Evolutionary conservation across 2,113 vertebrate genomes (phyloP), one percentile per base, ranked within the genome.

Genomic region (Coptodon bakossiorum): DNA sequence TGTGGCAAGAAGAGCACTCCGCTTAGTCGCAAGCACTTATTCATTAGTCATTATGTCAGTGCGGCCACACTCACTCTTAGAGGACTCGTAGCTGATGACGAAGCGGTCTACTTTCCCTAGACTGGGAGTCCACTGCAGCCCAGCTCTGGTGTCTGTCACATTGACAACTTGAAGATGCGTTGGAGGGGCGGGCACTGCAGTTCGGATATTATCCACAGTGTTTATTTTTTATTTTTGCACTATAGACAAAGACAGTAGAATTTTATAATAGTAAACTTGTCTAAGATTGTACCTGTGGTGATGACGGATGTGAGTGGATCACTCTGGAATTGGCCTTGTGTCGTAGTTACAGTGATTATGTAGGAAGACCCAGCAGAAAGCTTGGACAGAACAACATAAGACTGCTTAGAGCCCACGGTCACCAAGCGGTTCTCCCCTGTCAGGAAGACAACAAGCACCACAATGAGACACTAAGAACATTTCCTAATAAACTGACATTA

Each of bases 181-280:
- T 56, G 98, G 97, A 22, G 97, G 96, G 1, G 97, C 97, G 0
- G 97, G 97, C n/a, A 97, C 98, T 98, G 85, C 22, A 89, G 76
- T 34, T 5, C 19, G 45, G n/a, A 94, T 34, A 92, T 5, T 56
- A 84, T 78, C 3, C 19, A 57, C 4, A 34, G 5, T 16, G 19
- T 27, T 31, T 82, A 86, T 24, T 17, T 84, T 84, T 11, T 12
- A 7, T 66, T 81, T 87, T 57, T 19, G 53, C 8, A 82, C 11
- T 5, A 2, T n/a, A 45, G 2, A 29, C 17, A 71, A 31, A 14
- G 45, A 76, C 43, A 8, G 9, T 22, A 14, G 8, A 12, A 19
- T 4, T 19, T 17, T 16, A 17, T 31, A 38, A 48, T 3, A 59
- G 8, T 61, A 63, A 56, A 11, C 34, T 29, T 79, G 29, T 82